Evolutionary conservation across 1,140 invertebrate genomes (phyloP), one percentile per base, ranked within the genome.

Genomic region (Cyclargus thomasi): DNA sequence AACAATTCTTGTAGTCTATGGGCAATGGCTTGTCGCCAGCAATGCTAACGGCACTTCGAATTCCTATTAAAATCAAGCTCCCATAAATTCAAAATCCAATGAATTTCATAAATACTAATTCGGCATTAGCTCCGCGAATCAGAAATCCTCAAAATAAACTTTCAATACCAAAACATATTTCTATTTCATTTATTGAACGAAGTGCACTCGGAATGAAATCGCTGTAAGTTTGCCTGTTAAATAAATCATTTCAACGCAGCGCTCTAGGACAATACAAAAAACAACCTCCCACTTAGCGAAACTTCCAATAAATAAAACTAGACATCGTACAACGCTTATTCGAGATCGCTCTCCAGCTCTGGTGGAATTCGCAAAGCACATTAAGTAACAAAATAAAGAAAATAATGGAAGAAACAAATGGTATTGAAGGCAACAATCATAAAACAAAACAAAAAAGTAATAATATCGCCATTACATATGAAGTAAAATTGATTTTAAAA

Each of bases 281-380:
- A 59, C 3, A 20, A 59, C 17, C 55, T 11, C 17, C 18, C 20
- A 20, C 18, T 59, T 21, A 59, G 18, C 18, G 55, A 21, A 20
- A 59, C 18, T 59, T 59, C 18, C 10, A 59, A 20, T 55, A 55
- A 55, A 59, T 59, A 59, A 59, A 59, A 20, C 55, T 59, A 55
- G 53, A 55, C 53, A 55, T 17, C 39, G 39, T 20, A 55, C 23
- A 53, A 22, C 47, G 21, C 22, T 11, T 22, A 29, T 23, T 47
- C 22, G 55, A 59, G 18, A 59, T 59, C 55, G 64, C 64, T 18
- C 36, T 22, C 29, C 29, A 6, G 29, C 29, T 29, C 29, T 7
- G 16, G 18, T 22, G 14, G 14, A 59, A 47, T 59, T 18, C 55
- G 55, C 55, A 10, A 20, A 11, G 17, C 55, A 21, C 2, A 20